These are phyloP conservation scores for Cybosia mesomella DNA, from an alignment of 2,888 invertebrate species.

Conservation along the genomic window DNA sequence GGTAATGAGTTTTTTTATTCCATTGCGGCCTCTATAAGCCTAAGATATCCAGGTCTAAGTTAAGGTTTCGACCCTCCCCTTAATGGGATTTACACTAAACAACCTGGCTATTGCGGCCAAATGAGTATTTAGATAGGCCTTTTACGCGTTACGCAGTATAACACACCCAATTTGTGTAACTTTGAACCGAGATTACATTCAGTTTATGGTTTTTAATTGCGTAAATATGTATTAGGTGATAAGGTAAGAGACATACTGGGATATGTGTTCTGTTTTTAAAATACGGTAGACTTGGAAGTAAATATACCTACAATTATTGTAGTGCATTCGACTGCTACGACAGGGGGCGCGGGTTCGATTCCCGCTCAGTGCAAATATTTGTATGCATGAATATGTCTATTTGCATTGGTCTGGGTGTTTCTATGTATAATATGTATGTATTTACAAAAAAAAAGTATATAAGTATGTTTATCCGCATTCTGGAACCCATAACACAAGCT, in stretches of 20 bases:
- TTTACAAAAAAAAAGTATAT: too few relatives aligned
- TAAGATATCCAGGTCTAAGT: slow-evolving; percentile 33
- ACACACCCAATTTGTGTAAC: slow-evolving; percentile 51
- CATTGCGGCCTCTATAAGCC: slow-evolving; percentile 36
- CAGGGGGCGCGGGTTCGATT: too few relatives aligned
- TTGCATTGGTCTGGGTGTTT: too few relatives aligned
- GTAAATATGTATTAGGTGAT: slow-evolving; percentile 40
- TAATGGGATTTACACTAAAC: slow-evolving; percentile 51
- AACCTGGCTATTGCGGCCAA: slow-evolving; percentile 45
- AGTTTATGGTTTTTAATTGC: slow-evolving; percentile 48
- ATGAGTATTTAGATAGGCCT: slow-evolving; percentile 43
- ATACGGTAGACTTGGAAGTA: not conserved
- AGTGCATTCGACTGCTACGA: too few relatives aligned
- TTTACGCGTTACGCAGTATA: slow-evolving; percentile 34
- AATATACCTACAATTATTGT: not conserved
- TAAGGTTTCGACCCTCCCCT: slow-evolving; percentile 34
- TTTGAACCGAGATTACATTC: slow-evolving; percentile 41
- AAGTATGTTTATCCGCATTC: too few relatives aligned
- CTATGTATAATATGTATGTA: too few relatives aligned
- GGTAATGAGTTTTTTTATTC: slow-evolving; percentile 25
- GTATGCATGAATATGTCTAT: too few relatives aligned
- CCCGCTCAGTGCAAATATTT: too few relatives aligned
- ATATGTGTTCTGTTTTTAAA: not conserved
- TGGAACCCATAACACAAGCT: too few relatives aligned
- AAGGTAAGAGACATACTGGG: not conserved